Conservation (phyloP, 2,888 invertebrate genomes). For the Apamea anceps region DNA sequence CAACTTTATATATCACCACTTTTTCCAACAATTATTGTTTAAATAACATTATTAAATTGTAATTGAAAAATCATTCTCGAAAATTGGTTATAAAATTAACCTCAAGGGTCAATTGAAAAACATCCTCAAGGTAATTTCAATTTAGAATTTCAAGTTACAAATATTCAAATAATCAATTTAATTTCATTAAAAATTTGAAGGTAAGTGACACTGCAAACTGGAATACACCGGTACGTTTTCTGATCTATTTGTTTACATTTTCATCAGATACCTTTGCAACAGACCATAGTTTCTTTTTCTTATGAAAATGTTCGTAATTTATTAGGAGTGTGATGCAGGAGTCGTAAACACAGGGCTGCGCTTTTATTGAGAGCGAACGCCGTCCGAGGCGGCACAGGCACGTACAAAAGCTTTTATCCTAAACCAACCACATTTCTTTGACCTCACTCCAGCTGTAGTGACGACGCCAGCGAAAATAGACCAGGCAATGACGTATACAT, state of each 20-base stretch:
- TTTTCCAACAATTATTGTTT: background rate
- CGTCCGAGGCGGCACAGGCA: conserved; percentile 67
- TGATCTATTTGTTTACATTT: background rate
- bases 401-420: conserved; percentile 82
- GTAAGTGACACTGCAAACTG: too few species aligned
- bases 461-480: conserved; percentile 78
- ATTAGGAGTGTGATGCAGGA: conserved; percentile 60
- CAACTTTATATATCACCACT: background rate
- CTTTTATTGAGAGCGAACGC: conserved; percentile 70
- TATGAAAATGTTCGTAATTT: conserved; percentile 39
- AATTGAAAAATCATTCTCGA: background rate
- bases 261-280: background rate
- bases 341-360: conserved; percentile 72
- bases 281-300: background rate
- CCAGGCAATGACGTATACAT: conserved; percentile 69
- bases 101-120: background rate
- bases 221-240: background rate
- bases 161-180: too few species aligned
- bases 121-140: too few species aligned
- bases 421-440: conserved; percentile 79
- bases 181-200: background rate
- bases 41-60: background rate
- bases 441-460: conserved; percentile 74
- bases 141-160: too few species aligned
- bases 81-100: background rate